These are phyloP conservation scores for Poeciliopsis infans DNA, from an alignment of 2,797 vertebrate genomes.

Conservation along the genomic window DNA sequence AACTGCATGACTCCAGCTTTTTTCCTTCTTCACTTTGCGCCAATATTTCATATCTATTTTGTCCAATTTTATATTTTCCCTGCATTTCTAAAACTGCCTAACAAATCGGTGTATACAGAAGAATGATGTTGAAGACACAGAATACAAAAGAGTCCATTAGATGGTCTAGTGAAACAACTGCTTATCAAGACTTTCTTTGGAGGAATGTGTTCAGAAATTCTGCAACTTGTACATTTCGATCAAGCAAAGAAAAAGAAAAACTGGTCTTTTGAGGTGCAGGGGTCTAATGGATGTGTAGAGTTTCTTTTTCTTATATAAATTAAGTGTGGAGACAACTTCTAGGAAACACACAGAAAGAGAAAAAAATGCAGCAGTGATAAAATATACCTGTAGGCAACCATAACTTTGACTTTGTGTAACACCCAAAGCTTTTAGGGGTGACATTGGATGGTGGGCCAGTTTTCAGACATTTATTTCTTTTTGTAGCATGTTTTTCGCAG, in stretches of 20 bases:
- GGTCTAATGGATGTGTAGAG: neutral
- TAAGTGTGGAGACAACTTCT: slow-evolving; percentile 2
- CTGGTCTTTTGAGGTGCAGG: neutral
- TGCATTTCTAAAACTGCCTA: neutral
- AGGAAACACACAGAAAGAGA: slow-evolving; percentile 1
- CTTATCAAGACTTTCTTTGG: neutral
- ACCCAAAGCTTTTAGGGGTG: slow-evolving; percentile 29
- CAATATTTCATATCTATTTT: slow-evolving; percentile 3
- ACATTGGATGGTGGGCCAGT: slow-evolving; percentile 22
- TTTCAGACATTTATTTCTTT: slow-evolving; percentile 29
- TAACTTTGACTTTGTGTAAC: slow-evolving; percentile 49
- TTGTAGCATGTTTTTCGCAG: slow-evolving; percentile 37
- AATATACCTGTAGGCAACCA: slow-evolving; percentile 25
- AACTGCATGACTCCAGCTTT: slow-evolving; percentile 1
- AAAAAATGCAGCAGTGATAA: slow-evolving; percentile 10
- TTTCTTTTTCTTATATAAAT: neutral
- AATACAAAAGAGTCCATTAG: neutral
- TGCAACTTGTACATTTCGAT: neutral
- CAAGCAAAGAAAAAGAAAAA: too few species aligned
- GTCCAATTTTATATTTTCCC: neutral
- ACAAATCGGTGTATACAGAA: neutral
- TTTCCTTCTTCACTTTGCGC: neutral
- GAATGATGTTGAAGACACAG: neutral
- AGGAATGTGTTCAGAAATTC: neutral
- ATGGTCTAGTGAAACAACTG: neutral